phyloP scores from a whole-genome alignment of 2,888 invertebrate species.

The Elaeidobius kamerunicus region DNA sequence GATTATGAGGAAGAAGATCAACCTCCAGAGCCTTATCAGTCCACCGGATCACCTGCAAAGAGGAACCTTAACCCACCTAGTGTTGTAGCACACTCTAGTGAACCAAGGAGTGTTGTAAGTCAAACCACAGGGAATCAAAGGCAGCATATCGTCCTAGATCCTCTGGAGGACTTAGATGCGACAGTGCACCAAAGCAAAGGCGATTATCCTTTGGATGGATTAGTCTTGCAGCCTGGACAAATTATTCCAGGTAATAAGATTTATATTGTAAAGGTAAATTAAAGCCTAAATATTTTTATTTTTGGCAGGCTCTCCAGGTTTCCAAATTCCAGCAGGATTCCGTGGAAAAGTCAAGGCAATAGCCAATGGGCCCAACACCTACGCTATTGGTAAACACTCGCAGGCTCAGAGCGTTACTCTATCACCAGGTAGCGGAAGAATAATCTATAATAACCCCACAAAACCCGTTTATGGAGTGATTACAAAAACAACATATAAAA shows the following conservation, averaged over 20 bases:
- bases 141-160: slow-evolving; percentile 62
- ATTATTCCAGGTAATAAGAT: slow-evolving; percentile 53
- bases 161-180: slow-evolving; percentile 58
- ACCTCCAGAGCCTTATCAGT: slow-evolving; percentile 4
- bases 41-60: slow-evolving; percentile 6
- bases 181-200: slow-evolving; percentile 58
- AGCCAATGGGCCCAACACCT: slow-evolving; percentile 59
- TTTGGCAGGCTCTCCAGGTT: slow-evolving; percentile 57
- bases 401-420: slow-evolving; percentile 64
- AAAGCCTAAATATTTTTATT: background rate
- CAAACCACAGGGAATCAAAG: slow-evolving; percentile 49
- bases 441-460: slow-evolving; percentile 43
- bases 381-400: slow-evolving; percentile 60
- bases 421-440: slow-evolving; percentile 44
- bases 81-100: background rate
- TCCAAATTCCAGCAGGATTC: slow-evolving; percentile 62
- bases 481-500: slow-evolving; percentile 42
- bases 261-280: slow-evolving; percentile 1
- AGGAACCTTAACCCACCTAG: slow-evolving; percentile 16
- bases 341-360: slow-evolving; percentile 64
- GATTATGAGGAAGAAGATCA: slow-evolving; percentile 53
- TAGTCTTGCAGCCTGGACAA: slow-evolving; percentile 63
- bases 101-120: slow-evolving; percentile 16
- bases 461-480: slow-evolving; percentile 44
- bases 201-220: slow-evolving; percentile 52